Evolutionary conservation across 2,797 vertebrate genomes (phyloP).

Genomic region (Steatocranus sp.): DNA sequence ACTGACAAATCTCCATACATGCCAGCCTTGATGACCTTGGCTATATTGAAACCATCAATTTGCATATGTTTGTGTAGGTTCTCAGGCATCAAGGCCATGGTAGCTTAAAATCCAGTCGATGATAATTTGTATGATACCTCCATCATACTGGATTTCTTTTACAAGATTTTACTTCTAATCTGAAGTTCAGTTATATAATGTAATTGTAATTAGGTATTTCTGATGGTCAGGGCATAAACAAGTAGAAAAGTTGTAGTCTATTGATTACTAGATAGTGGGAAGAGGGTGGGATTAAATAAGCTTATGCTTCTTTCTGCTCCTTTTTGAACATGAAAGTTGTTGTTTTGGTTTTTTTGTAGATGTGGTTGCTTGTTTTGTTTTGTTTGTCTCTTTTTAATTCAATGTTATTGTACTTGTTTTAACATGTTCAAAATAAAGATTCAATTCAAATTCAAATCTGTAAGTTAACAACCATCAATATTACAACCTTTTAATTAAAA

Average conservation of each 20-base stretch:
- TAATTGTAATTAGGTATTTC: neutral
- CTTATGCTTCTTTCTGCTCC: neutral
- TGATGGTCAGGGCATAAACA: neutral
- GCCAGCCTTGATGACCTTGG: neutral
- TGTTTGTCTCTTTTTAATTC: neutral
- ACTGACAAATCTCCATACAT: neutral
- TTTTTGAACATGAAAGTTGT: neutral
- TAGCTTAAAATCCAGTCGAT: neutral
- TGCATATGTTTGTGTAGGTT: neutral
- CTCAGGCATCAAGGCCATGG: neutral
- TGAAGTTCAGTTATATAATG: neutral
- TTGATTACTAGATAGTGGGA: neutral
- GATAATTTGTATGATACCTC: neutral
- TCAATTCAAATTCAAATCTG: neutral
- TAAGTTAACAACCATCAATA: neutral
- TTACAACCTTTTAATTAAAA: neutral
- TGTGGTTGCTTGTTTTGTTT: neutral
- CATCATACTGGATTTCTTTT: neutral
- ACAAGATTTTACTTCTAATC: neutral
- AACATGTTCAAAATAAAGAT: neutral
- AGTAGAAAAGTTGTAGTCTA: neutral
- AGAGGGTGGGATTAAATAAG: neutral
- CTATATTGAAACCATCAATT: neutral
- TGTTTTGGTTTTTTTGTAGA: neutral
- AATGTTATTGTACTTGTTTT: neutral